Conservation (phyloP, 2,113 vertebrate genomes). For the Orcinus orca region DNA sequence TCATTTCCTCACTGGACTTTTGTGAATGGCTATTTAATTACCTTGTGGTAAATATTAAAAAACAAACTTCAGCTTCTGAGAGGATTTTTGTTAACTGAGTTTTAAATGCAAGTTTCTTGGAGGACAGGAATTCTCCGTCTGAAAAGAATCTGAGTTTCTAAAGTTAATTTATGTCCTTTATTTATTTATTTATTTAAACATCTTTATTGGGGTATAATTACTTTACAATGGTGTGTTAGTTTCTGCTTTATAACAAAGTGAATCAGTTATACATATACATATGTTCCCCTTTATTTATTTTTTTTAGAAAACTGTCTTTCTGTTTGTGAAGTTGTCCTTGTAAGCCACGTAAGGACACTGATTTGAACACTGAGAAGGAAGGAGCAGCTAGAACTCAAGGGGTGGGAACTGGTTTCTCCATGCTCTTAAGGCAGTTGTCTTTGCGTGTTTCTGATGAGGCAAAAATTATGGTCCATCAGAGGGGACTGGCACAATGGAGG, state of each 20-base stretch:
- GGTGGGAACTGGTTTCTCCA: background rate
- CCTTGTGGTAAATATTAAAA: background rate
- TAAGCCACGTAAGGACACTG: background rate
- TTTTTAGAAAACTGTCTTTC: background rate
- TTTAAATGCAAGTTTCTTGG: background rate
- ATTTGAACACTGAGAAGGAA: background rate
- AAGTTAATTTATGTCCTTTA: background rate
- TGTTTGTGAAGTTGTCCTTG: background rate
- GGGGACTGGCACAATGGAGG: background rate
- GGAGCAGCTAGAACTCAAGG: background rate
- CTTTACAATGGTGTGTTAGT: too few relatives aligned
- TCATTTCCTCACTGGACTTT: background rate
- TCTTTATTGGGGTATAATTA: too few relatives aligned
- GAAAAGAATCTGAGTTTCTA: conserved; percentile 19
- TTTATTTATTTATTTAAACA: background rate
- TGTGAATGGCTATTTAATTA: background rate
- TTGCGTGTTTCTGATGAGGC: background rate
- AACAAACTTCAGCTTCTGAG: background rate
- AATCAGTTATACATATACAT: too few relatives aligned
- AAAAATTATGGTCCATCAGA: background rate
- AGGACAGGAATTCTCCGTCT: background rate
- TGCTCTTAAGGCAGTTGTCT: background rate
- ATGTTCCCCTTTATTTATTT: background rate
- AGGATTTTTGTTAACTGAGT: background rate
- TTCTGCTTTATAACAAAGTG: too few relatives aligned